Evolutionary conservation across 2,888 invertebrate genomes (phyloP).

Genomic region (Dusona sp.): DNA sequence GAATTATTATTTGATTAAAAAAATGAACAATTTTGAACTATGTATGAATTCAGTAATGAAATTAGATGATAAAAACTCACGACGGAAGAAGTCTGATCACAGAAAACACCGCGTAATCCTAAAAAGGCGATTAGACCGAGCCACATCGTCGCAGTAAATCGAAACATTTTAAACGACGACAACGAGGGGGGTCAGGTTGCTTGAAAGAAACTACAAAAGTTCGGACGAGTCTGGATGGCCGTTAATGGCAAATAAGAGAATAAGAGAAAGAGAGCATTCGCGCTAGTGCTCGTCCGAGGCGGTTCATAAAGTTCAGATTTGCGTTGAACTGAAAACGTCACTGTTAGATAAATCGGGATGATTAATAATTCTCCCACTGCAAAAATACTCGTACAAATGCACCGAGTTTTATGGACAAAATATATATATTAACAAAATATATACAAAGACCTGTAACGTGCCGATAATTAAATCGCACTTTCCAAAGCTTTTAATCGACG

Average conservation of each 20-base stretch:
- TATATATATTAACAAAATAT: conserved; percentile 19
- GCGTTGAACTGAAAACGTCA: conserved; percentile 75
- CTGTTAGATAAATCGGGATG: conserved; percentile 71
- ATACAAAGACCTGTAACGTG: conserved; percentile 5
- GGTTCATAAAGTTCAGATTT: conserved; percentile 80
- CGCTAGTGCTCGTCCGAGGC: conserved; percentile 35
- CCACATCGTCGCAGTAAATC: conserved; percentile 70
- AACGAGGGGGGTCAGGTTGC: conserved; percentile 28
- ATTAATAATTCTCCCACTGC: conserved; percentile 67
- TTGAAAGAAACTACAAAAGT: conserved; percentile 71
- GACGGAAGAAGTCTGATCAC: conserved; percentile 43
- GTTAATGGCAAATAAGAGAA: conserved; percentile 54
- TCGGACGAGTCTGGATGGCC: conserved; percentile 52
- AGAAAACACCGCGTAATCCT: conserved; percentile 49
- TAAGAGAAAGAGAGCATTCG: conserved; percentile 49
- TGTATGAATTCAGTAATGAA: not conserved
- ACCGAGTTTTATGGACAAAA: conserved; percentile 20
- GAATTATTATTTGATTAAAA: not conserved
- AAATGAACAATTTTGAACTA: too few species aligned
- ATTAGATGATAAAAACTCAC: conserved; percentile 57
- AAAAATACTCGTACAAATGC: conserved; percentile 31
- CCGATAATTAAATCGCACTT: conserved; percentile 66
- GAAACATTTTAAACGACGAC: conserved; percentile 36
- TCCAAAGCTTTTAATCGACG: conserved; percentile 57
- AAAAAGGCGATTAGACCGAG: conserved; percentile 64